A percentile compares a stretch with the other conserved stretches of the same genome.
Evolutionary conservation across 2,113 vertebrate species (phyloP).

Genomic region (Fulica atra): DNA sequence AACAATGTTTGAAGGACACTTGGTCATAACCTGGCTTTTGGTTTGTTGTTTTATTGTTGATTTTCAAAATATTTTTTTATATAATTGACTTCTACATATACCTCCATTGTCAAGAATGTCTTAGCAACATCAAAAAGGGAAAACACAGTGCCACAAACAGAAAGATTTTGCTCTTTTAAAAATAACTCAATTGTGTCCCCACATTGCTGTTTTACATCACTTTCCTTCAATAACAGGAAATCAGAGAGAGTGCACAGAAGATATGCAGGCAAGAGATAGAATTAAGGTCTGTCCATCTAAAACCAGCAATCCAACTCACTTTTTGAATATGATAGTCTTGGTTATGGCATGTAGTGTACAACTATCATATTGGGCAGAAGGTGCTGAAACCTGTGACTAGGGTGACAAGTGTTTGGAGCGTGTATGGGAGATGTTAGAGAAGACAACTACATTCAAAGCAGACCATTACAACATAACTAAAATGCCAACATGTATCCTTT

Average conservation of each 20-base stretch:
- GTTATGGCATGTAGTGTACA: not conserved
- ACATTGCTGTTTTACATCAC: not conserved
- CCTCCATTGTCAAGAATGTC: not conserved
- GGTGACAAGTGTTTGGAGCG: not conserved
- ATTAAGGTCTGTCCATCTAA: not conserved
- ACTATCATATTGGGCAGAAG: not conserved
- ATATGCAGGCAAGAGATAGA: not conserved
- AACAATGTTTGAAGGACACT: not conserved
- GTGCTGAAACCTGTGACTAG: not conserved
- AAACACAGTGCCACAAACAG: not conserved
- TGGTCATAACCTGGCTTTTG: not conserved
- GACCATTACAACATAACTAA: not conserved
- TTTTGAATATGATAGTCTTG: not conserved
- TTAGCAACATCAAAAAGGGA: not conserved
- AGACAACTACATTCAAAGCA: not conserved
- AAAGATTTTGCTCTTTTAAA: not conserved
- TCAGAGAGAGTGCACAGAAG: not conserved
- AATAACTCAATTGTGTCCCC: not conserved
- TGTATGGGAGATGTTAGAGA: not conserved
- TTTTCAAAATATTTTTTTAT: not conserved
- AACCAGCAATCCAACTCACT: not conserved
- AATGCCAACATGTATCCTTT: not conserved
- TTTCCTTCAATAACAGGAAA: not conserved
- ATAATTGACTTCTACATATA: not conserved
- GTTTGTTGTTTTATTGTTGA: not conserved